Conservation (phyloP, 2,113 vertebrate genomes). For the Prochilodus magdalenae region DNA sequence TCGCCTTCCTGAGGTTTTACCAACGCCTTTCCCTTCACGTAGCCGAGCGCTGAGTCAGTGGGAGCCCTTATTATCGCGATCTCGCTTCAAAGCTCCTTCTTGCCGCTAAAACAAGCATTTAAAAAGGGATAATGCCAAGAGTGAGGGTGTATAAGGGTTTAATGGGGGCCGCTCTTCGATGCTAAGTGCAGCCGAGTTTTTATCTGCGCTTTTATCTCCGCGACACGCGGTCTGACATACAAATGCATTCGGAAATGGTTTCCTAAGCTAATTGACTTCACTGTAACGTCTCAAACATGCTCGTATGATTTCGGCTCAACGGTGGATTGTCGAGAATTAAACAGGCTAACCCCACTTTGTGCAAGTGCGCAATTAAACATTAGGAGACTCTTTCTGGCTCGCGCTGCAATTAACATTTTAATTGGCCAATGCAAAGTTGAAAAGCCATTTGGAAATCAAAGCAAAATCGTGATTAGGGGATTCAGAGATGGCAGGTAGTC, state of each 20-base stretch:
- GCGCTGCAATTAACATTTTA: slow-evolving; percentile 75
- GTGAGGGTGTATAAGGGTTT: slow-evolving; percentile 30
- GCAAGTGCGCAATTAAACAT: slow-evolving; percentile 74
- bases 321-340: slow-evolving; percentile 62
- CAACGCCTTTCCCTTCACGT: slow-evolving; percentile 14
- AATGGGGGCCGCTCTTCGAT: slow-evolving; percentile 32
- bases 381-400: slow-evolving; percentile 73
- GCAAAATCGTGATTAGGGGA: slow-evolving; percentile 1
- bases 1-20: background rate
- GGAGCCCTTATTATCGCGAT: slow-evolving; percentile 35
- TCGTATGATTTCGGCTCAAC: slow-evolving; percentile 33
- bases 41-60: slow-evolving; percentile 6
- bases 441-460: slow-evolving; percentile 26
- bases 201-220: slow-evolving; percentile 41
- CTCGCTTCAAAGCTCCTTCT: slow-evolving; percentile 32
- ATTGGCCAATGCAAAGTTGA: slow-evolving; percentile 56
- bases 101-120: slow-evolving; percentile 38
- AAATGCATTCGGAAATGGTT: slow-evolving; percentile 51
- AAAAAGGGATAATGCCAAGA: slow-evolving; percentile 38
- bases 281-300: slow-evolving; percentile 16
- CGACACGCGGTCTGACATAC: slow-evolving; percentile 53
- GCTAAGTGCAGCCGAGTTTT: slow-evolving; percentile 35
- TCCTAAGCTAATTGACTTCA: slow-evolving; percentile 49
- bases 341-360: slow-evolving; percentile 67
- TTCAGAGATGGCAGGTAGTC: background rate